phyloP scores from a whole-genome alignment of 2,113 vertebrate genomes.

The Stomatorhinus ivindoensis region DNA sequence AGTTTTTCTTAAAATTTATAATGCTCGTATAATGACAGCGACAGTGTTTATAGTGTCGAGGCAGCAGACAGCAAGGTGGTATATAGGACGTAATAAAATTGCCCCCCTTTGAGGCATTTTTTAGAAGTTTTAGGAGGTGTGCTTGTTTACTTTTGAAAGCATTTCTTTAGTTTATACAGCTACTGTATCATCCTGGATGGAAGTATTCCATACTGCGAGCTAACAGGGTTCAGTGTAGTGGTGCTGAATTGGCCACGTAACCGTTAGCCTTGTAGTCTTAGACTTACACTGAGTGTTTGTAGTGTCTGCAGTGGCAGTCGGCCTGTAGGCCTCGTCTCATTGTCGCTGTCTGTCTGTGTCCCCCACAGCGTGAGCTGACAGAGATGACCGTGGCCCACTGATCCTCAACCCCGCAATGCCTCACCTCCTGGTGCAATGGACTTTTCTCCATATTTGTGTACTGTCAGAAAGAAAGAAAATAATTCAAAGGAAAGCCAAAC shows the following conservation, averaged over 20 bases:
- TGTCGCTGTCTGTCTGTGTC: constrained; percentile 4
- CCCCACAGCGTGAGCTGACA: constrained; percentile 76
- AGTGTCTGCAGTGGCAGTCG: neutral
- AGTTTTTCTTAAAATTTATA: neutral
- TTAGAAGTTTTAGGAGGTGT: neutral
- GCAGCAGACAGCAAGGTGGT: neutral
- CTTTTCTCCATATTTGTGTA: constrained; percentile 80
- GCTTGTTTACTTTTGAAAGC: neutral
- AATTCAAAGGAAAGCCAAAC: constrained; percentile 53
- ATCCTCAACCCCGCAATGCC: constrained; percentile 69
- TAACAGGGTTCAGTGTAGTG: neutral
- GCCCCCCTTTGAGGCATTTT: neutral
- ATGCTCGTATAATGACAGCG: neutral
- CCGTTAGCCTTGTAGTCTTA: neutral
- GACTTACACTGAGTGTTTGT: neutral
- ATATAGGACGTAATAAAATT: neutral
- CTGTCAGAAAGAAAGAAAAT: constrained; percentile 57
- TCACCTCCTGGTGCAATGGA: constrained; percentile 74
- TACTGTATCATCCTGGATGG: neutral
- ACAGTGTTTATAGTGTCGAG: neutral
- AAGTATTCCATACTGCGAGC: neutral
- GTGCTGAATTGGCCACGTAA: neutral
- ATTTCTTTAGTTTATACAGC: neutral
- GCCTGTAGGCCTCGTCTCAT: neutral
- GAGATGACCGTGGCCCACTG: constrained; percentile 61